Evolutionary conservation across 2,797 vertebrate genomes (phyloP), one percentile per base, ranked within the genome.

Genomic region (Lophotriccus pileatus): DNA sequence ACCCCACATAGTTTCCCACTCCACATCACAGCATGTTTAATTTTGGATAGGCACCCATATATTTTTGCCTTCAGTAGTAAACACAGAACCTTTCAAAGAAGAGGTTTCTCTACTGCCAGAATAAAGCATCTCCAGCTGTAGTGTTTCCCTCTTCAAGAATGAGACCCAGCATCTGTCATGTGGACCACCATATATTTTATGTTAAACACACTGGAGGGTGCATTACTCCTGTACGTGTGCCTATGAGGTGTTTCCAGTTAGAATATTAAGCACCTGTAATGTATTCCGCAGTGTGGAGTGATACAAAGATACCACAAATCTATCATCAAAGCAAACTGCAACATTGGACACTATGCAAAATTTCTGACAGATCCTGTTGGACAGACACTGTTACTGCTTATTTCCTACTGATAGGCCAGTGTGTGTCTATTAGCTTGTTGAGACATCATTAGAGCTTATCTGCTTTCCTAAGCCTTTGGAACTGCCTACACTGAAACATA

Each of bases 391-490:
- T 34, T 68, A 50, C 43, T 39, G 30, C 36, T 60, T 2, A 0
- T 66, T 81, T 75, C 70, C 39, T 84, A 27, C 36, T 77, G 22
- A 18, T 6, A 47, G 62, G 30, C 10, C 69, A 63, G 39, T 32
- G 14, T 27, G 52, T 9, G 10, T 39, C 58, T 85, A 10, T 69
- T 46, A 77, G 60, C 37, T 91, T 4, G 1, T 85, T 64, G 74
- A 52, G 32, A 53, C 41, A 60, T 77, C 72, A 62, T 85, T 85
- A 83, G 64, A 74, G 17, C 60, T 93, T 83, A 89, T 62, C 56
- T 87, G 10, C 46, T 95, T 91, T 77, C 66, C 44, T 84, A 76
- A 96, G 32, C 43, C 46, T 81, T 81, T 88, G 36, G 58, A 90
- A 75, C 30, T 78, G 36, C 46, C 37, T 72, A 50, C 73, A 83